Evolutionary conservation across 2,888 invertebrate genomes (phyloP), one percentile per base, ranked within the genome.

Genomic region (Zygogramma bicolorata): DNA sequence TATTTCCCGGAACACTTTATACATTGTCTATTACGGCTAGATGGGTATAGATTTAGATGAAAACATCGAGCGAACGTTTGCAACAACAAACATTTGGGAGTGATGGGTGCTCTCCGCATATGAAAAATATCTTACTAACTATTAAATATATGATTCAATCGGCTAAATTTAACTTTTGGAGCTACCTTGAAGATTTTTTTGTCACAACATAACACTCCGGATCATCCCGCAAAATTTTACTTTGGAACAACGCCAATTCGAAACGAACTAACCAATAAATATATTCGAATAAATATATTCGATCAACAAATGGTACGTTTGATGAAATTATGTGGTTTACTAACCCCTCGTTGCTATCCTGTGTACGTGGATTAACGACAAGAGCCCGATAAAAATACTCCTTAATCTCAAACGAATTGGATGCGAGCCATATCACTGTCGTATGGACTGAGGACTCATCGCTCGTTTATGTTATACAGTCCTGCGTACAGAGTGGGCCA

Each of bases 1-100:
- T 75, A 87, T 86, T 77, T 87, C 85, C 76, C 86, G 86, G 75
- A 81, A 85, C 77, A 85, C 86, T 83, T 86, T 86, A 79, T 85
- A 85, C 85, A 85, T 84, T 74, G 74, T 81, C 76, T 77, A 73
- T 75, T 77, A 74, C 71, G 74, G 7, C 27, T 53, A 25, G 22
- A 53, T 27, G n/a, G 25, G 53, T 76, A 73, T 59, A 73, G 71
- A 71, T 66, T 75, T 74, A 73, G 75, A 76, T 69, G 71, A 77
- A 81, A 80, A 77, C 77, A 81, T 79, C 75, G 74, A 76, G 70
- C 75, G 65, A 73, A 80, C 75, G 76, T 70, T 75, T 73, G 75
- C 73, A 78, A 77, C 71, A 77, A 76, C 72, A 77, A 76, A 76
- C 75, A 79, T 77, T 77, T 78, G 76, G 74, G 65, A 76, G 71